phyloP scores from a whole-genome alignment of 2,797 vertebrate species.

The Bufotes viridis region DNA sequence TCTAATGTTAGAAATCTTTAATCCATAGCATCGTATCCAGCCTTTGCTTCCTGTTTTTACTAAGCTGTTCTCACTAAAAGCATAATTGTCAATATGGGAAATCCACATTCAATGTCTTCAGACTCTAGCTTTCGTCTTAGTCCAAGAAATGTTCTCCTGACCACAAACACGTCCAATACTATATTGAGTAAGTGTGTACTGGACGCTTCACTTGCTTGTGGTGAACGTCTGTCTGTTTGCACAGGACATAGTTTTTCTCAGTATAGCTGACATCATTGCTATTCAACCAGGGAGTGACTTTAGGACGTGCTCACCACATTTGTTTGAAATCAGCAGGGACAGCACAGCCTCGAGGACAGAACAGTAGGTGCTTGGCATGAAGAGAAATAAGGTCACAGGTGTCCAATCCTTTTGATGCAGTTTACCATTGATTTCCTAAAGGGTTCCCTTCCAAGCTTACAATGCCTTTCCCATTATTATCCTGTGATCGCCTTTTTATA shows the following conservation, averaged over 20 bases:
- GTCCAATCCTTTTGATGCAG: neutral
- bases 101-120: neutral
- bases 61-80: neutral
- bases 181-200: neutral
- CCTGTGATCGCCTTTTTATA: neutral
- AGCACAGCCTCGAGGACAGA: neutral
- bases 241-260: neutral
- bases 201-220: neutral
- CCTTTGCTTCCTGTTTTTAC: neutral
- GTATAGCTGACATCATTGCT: neutral
- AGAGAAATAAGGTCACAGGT: neutral
- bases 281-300: neutral
- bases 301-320: neutral
- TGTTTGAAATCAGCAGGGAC: neutral
- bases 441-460: neutral
- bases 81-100: neutral
- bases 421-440: neutral
- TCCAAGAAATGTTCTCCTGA: neutral
- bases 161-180: neutral
- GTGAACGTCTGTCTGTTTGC: neutral
- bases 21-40: neutral
- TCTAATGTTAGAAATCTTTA: no score
- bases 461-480: neutral
- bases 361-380: neutral
- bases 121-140: neutral